These are phyloP conservation scores for Delia radicum DNA, from an alignment of 1,140 invertebrate genomes.

Conservation along the genomic window DNA sequence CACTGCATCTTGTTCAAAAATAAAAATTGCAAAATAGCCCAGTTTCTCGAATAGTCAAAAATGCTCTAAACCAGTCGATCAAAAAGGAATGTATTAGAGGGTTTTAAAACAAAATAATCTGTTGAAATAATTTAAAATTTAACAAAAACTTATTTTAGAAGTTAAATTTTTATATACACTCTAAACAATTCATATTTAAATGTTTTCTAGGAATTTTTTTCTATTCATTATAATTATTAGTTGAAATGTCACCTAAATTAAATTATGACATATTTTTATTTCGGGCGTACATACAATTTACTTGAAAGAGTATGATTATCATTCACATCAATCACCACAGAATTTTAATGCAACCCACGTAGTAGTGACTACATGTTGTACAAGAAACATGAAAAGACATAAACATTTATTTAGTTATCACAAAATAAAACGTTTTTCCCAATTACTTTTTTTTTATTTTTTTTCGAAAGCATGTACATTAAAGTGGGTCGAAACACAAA, in stretches of 20 bases:
- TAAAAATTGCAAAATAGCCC: no score
- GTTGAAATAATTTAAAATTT: no score
- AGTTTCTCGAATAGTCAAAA: no score
- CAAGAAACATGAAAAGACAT: neutral
- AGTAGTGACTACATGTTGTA: neutral
- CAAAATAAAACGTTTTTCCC: neutral
- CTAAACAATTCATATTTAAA: neutral
- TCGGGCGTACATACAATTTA: neutral
- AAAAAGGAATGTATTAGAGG: no score
- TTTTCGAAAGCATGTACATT: neutral
- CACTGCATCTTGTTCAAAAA: no score
- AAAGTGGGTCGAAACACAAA: no score
- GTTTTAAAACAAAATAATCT: no score
- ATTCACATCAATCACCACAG: neutral
- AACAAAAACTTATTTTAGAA: no score
- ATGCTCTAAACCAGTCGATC: no score
- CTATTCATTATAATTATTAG: neutral
- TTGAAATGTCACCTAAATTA: slow-evolving; percentile 1
- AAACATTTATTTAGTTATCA: neutral
- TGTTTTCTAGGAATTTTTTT: neutral
- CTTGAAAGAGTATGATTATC: neutral
- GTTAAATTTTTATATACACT: no score
- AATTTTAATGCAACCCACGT: slow-evolving; percentile 2
- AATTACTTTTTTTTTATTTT: neutral
- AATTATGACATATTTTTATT: neutral